A percentile compares a stretch with the other conserved stretches of the same genome.
These are phyloP conservation scores for Lerema accius DNA, from an alignment of 1,140 invertebrate species.

Conservation along the genomic window DNA sequence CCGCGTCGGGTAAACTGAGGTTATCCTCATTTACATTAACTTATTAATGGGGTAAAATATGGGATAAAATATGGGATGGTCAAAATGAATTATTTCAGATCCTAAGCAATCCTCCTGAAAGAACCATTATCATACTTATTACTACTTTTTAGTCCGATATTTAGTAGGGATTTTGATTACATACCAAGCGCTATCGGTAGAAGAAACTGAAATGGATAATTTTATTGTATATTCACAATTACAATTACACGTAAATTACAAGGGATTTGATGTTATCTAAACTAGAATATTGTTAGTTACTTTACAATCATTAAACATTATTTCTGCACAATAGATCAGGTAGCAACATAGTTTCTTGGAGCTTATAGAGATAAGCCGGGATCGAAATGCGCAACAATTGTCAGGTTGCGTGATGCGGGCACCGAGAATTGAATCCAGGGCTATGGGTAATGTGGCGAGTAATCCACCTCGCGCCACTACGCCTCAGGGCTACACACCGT, in stretches of 20 bases:
- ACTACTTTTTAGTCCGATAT: no score
- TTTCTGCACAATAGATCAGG: constrained; percentile 20
- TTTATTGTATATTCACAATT: no score
- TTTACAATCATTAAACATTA: neutral
- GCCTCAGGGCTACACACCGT: constrained; percentile 54
- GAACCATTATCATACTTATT: no score
- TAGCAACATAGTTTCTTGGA: constrained; percentile 25
- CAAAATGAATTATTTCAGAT: no score
- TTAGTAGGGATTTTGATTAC: no score
- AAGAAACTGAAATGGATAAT: no score
- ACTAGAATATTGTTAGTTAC: neutral
- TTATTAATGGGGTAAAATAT: no score
- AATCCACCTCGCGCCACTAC: constrained; percentile 73
- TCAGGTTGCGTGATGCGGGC: constrained; percentile 55
- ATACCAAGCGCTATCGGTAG: no score
- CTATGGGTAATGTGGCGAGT: constrained; percentile 69
- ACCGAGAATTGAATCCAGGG: constrained; percentile 51
- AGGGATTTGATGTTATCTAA: constrained; percentile 12
- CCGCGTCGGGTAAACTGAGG: neutral
- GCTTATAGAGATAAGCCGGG: constrained; percentile 35
- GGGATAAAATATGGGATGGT: no score
- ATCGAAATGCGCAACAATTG: constrained; percentile 72
- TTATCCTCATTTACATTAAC: neutral
- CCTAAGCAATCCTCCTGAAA: no score
- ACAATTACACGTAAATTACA: no score